Percentiles rank a stretch among this genome's conserved stretches.
Conservation (phyloP, 2,888 invertebrate species). For the Ischnus inquisitorius region DNA sequence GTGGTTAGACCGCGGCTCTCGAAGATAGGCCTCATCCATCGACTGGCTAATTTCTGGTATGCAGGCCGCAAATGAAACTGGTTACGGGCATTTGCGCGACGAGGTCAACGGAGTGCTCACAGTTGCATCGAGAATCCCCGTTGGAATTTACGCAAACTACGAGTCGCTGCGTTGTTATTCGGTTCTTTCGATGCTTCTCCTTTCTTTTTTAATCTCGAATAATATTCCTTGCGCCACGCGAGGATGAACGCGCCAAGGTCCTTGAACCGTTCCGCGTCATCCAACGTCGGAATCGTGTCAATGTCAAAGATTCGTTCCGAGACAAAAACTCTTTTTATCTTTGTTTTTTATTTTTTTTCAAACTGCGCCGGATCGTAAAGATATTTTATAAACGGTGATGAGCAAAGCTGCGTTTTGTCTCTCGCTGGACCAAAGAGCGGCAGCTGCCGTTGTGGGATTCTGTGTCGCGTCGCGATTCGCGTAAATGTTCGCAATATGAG, state of each 20-base stretch:
- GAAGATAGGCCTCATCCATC: conserved; percentile 55
- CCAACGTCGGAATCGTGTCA: conserved; percentile 47
- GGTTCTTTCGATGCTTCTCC: neutral
- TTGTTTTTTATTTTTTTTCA: neutral
- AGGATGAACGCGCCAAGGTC: conserved; percentile 6
- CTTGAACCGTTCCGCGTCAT: conserved; percentile 42
- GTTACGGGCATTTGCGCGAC: conserved; percentile 56
- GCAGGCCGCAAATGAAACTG: conserved; percentile 63
- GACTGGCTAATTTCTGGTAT: conserved; percentile 63
- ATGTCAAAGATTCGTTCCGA: conserved; percentile 51
- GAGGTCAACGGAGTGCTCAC: conserved; percentile 53
- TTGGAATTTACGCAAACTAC: conserved; percentile 26
- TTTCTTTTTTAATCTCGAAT: neutral
- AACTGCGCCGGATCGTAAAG: neutral
- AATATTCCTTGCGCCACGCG: neutral
- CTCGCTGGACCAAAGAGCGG: conserved; percentile 35
- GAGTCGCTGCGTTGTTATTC: neutral
- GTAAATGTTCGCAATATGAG: conserved; percentile 57
- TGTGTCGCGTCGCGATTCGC: conserved; percentile 28
- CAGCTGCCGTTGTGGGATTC: conserved; percentile 23
- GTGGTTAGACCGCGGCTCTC: conserved; percentile 23
- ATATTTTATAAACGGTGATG: conserved; percentile 42
- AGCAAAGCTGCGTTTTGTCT: conserved; percentile 26
- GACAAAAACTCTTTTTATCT: conserved; percentile 16
- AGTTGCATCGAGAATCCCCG: conserved; percentile 45